phyloP scores from a whole-genome alignment of 2,888 invertebrate genomes.

The Lomographa bimaculata region DNA sequence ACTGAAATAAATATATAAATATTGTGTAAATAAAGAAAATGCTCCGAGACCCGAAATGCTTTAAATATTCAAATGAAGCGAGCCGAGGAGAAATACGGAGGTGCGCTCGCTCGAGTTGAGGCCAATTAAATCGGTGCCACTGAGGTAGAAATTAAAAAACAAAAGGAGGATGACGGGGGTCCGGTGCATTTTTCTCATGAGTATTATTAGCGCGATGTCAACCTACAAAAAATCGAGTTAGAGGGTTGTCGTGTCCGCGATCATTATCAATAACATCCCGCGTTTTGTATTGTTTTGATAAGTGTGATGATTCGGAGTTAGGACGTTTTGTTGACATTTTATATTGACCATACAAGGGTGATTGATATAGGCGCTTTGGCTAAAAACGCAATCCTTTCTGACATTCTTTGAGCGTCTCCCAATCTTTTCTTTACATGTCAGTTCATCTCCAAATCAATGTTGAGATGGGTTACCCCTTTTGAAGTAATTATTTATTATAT shows the following conservation, averaged over 20 bases:
- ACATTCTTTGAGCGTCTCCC: constrained; percentile 21
- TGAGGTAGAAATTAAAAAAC: constrained; percentile 84
- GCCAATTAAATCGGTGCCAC: constrained; percentile 84
- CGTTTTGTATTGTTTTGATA: constrained; percentile 83
- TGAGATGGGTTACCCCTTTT: constrained; percentile 8
- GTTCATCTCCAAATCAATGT: constrained; percentile 12
- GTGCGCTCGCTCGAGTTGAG: constrained; percentile 80
- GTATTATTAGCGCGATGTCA: constrained; percentile 84
- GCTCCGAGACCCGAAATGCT: constrained; percentile 79
- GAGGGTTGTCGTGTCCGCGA: constrained; percentile 73
- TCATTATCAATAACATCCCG: constrained; percentile 79
- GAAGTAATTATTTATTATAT: too few relatives aligned
- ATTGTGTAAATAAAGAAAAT: constrained; percentile 82
- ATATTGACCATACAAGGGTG: constrained; percentile 64
- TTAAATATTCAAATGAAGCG: constrained; percentile 84
- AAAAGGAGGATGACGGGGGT: constrained; percentile 80
- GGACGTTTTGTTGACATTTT: constrained; percentile 73
- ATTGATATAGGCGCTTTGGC: constrained; percentile 57
- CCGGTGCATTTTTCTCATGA: constrained; percentile 82
- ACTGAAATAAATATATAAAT: constrained; percentile 81
- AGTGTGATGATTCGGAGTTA: constrained; percentile 62
- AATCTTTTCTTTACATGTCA: constrained; percentile 16
- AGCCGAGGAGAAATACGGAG: constrained; percentile 82
- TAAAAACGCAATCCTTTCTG: constrained; percentile 37
- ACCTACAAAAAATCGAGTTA: constrained; percentile 79